phyloP scores from a whole-genome alignment of 2,888 invertebrate species.

The Netelia virgata region DNA sequence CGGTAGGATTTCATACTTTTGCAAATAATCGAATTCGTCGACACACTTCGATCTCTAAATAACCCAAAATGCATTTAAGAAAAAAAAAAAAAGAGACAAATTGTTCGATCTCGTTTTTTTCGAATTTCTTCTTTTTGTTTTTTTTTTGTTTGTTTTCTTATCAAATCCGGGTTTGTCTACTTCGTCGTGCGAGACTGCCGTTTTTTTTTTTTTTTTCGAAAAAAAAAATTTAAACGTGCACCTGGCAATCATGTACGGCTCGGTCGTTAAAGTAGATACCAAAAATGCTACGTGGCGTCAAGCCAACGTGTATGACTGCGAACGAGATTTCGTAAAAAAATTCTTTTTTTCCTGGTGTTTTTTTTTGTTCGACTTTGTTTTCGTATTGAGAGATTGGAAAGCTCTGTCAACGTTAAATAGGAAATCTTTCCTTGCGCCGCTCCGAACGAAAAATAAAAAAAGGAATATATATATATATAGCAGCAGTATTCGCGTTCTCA shows the following conservation, averaged over 20 bases:
- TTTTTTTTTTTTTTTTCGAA: slow-evolving; percentile 42
- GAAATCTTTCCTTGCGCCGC: slow-evolving; percentile 53
- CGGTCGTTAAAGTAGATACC: slow-evolving; percentile 53
- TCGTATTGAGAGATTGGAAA: slow-evolving; percentile 17
- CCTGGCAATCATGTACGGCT: slow-evolving; percentile 68
- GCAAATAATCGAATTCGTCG: slow-evolving; percentile 83
- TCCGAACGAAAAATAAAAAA: slow-evolving; percentile 26
- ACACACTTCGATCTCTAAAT: slow-evolving; percentile 79
- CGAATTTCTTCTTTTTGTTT: slow-evolving; percentile 43
- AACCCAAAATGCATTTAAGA: slow-evolving; percentile 70
- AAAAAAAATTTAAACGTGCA: slow-evolving; percentile 64
- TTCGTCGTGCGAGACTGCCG: slow-evolving; percentile 66
- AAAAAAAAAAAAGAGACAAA: slow-evolving; percentile 28
- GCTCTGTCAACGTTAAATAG: slow-evolving; percentile 27
- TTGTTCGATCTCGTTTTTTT: slow-evolving; percentile 63
- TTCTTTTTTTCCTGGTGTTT: not conserved
- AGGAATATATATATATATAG: not conserved
- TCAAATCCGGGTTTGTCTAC: slow-evolving; percentile 52
- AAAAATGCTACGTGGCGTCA: slow-evolving; percentile 19
- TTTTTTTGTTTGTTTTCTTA: slow-evolving; percentile 24
- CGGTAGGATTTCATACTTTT: slow-evolving; percentile 84
- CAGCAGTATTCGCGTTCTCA: slow-evolving; percentile 49
- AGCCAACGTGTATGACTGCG: slow-evolving; percentile 13
- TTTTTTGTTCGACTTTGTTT: slow-evolving; percentile 5
- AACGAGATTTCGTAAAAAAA: not conserved